Evolutionary conservation across 2,113 vertebrate genomes (phyloP), one percentile per base, ranked within the genome.

Genomic region (Corapipo altera): DNA sequence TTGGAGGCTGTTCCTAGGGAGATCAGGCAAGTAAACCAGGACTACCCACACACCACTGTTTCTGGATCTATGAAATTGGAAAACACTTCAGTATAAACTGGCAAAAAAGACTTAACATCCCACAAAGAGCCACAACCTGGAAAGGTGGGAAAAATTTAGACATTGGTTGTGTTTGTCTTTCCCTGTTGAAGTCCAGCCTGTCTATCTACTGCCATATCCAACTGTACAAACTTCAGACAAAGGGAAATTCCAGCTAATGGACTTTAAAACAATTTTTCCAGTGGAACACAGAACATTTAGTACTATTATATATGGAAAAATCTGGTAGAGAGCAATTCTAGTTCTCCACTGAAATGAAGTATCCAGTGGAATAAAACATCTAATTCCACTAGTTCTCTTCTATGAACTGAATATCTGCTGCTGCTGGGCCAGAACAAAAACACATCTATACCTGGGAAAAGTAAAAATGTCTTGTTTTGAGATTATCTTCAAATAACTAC

Each of bases 251-350:
- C 58, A 92, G 66, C 33, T 78, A 87, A 81, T 35, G 46, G 76
- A 92, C 43, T 94, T 84, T 65, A 46, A 78, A 93, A 65, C 54
- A 28, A 32, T 61, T 86, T 93, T 96, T 95, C 95, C 86, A 92
- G 72, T 44, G 57, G 70, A 82, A 81, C 46, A 93, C 39, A 69
- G 70, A 89, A 91, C 93, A 78, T 32, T 82, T 52, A 62, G 71
- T 73, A 33, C 16, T 46, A 55, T 69, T 37, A 48, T 7, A 67
- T 26, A 57, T 19, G 91, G 94, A 95, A 95, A 95, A 84, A 37
- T 41, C 15, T 87, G 48, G 35, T 80, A 84, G 51, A 66, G 10
- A 69, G 52, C 61, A 95, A 74, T 64, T 86, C 69, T 57, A 67
- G 27, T 30, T 89, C 92, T 91, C 71, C 71, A 61, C 19, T 83